Percentiles rank a stretch among this genome's conserved stretches.
Conservation (phyloP, 2,888 invertebrate genomes). For the Vandiemenella viatica region DNA sequence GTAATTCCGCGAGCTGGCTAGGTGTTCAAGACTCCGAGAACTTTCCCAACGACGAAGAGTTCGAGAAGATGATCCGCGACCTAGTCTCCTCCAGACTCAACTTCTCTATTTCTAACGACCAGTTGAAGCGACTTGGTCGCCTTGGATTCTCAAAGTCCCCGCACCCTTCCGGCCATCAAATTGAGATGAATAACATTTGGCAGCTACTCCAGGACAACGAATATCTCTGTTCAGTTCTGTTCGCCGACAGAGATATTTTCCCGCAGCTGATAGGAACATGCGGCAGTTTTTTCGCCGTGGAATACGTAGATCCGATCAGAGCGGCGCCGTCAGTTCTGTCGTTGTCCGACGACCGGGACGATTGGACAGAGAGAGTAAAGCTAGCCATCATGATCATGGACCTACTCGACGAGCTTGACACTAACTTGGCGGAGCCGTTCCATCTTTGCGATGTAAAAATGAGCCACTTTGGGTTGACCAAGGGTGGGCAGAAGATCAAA, state of each 20-base stretch:
- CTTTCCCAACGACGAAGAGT: constrained; percentile 38
- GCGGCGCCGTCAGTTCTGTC: constrained; percentile 23
- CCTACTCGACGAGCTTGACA: constrained; percentile 41
- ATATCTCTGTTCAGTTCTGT: constrained; percentile 43
- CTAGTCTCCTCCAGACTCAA: constrained; percentile 38
- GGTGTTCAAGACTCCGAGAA: constrained; percentile 32
- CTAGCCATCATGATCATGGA: constrained; percentile 44
- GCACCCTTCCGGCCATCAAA: constrained; percentile 8
- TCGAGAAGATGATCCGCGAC: constrained; percentile 34
- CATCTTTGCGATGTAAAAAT: constrained; percentile 53
- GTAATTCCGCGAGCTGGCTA: too few species aligned
- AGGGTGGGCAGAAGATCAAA: constrained; percentile 36
- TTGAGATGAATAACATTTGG: constrained; percentile 47
- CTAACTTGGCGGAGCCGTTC: constrained; percentile 41
- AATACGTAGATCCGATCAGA: constrained; percentile 40
- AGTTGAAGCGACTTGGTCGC: constrained; percentile 33
- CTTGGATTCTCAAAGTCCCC: constrained; percentile 25
- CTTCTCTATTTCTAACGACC: constrained; percentile 33
- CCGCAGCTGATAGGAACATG: constrained; percentile 50
- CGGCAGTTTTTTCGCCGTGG: constrained; percentile 48
- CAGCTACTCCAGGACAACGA: constrained; percentile 48
- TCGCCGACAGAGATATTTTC: constrained; percentile 43
- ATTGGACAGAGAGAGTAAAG: constrained; percentile 40
- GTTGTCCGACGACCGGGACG: constrained; percentile 35
- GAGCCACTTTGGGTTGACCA: constrained; percentile 45